Conservation (phyloP, 2,888 invertebrate genomes). For the Creontiades dilutus region DNA sequence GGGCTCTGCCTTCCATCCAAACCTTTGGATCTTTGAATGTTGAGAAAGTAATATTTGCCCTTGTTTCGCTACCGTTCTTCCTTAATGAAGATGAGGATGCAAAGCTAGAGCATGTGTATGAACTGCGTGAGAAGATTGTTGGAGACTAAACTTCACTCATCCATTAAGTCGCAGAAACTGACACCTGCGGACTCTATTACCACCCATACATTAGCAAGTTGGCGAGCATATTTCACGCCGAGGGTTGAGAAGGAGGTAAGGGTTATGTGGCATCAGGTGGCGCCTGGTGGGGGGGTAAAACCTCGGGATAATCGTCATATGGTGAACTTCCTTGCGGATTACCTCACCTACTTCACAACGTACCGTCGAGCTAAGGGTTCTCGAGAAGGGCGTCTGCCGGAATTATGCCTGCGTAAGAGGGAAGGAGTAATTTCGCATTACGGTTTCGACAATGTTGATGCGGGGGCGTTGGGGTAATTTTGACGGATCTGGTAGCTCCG, state of each 20-base stretch:
- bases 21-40: too few relatives aligned
- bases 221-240: constrained; percentile 54
- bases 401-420: neutral
- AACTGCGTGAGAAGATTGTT: neutral
- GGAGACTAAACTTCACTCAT: constrained; percentile 58
- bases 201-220: constrained; percentile 61
- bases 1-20: too few relatives aligned
- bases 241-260: constrained; percentile 12
- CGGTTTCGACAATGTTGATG: constrained; percentile 15
- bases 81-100: neutral
- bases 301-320: constrained; percentile 42
- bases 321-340: constrained; percentile 17
- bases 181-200: constrained; percentile 67
- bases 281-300: constrained; percentile 7
- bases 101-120: neutral
- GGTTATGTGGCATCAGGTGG: constrained; percentile 59
- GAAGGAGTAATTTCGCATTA: constrained; percentile 23
- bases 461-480: constrained; percentile 5
- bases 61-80: too few relatives aligned
- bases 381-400: neutral
- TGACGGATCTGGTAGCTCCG: constrained; percentile 24
- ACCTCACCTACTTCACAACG: neutral
- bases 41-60: too few relatives aligned
- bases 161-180: constrained; percentile 66
- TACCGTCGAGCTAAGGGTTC: neutral